Percentiles rank a stretch among this genome's conserved stretches.
Conservation (phyloP, 2,888 invertebrate species). For the Drosophila incognita region DNA sequence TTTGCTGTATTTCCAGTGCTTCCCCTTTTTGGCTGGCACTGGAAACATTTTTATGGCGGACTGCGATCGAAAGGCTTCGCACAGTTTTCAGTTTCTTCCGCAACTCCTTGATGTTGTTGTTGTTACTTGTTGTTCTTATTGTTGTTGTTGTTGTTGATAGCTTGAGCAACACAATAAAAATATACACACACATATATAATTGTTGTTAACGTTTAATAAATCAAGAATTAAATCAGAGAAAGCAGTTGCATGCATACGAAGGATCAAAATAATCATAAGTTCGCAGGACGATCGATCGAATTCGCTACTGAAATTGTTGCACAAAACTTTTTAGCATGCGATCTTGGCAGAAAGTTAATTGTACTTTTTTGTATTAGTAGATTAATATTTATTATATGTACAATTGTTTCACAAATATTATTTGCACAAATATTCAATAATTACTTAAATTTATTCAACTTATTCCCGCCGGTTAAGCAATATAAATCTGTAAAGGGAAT, state of each 20-base stretch:
- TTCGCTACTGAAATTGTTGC: neutral
- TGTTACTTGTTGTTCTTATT: slow-evolving; percentile 1
- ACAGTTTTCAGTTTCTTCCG: slow-evolving; percentile 48
- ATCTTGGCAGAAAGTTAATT: neutral
- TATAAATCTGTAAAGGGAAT: neutral
- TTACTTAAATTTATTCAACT: neutral
- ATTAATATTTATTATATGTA: neutral
- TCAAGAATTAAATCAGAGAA: slow-evolving; percentile 1
- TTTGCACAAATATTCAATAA: neutral
- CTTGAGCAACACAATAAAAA: neutral
- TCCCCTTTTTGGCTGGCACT: slow-evolving; percentile 52
- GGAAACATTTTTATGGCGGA: slow-evolving; percentile 78
- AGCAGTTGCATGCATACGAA: neutral
- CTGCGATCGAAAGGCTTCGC: slow-evolving; percentile 74
- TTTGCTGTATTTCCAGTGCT: slow-evolving; percentile 30
- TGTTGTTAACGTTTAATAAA: slow-evolving; percentile 9
- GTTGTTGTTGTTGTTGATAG: slow-evolving; percentile 1
- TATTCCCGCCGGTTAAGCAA: neutral
- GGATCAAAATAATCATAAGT: neutral
- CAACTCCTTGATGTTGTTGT: slow-evolving; percentile 27
- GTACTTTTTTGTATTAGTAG: neutral
- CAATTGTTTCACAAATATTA: neutral
- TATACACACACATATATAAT: neutral
- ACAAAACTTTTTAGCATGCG: neutral
- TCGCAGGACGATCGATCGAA: neutral